phyloP scores from a whole-genome alignment of 2,888 invertebrate species.

The Patella ulyssiponensis region DNA sequence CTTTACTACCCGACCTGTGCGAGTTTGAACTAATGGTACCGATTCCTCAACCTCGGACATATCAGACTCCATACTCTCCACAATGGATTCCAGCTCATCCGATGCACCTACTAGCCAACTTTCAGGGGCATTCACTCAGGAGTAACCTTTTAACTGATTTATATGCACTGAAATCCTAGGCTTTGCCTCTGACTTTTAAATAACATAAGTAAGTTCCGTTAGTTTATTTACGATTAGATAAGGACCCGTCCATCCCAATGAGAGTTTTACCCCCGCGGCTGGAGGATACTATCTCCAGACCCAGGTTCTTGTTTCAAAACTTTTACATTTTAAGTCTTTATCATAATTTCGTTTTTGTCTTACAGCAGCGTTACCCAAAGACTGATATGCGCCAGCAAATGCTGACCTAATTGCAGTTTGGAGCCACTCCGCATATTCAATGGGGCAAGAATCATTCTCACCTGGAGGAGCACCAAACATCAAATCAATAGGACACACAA shows the following conservation, averaged over 20 bases:
- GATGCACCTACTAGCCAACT: not conserved
- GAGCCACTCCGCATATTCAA: not conserved
- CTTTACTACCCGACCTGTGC: not conserved
- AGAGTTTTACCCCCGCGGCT: not conserved
- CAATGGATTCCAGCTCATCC: not conserved
- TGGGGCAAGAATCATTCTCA: not conserved
- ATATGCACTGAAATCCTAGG: not conserved
- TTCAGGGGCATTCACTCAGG: not conserved
- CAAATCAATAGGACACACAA: too few species aligned
- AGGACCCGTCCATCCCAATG: conserved; percentile 3
- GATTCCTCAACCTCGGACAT: not conserved
- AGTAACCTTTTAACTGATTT: not conserved
- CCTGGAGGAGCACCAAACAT: conserved; percentile 4
- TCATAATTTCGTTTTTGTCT: not conserved
- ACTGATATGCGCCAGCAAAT: not conserved
- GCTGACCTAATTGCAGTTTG: not conserved
- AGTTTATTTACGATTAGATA: not conserved
- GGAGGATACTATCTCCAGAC: conserved; percentile 7
- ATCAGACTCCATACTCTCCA: not conserved
- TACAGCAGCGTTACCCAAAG: not conserved
- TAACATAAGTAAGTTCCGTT: not conserved
- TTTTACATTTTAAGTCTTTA: not conserved
- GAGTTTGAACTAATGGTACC: not conserved
- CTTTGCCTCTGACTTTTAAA: not conserved
- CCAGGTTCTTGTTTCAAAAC: not conserved